Evolutionary conservation across 2,113 vertebrate species (phyloP), one percentile per base, ranked within the genome.

Genomic region (Tenebrosternarchus preto): DNA sequence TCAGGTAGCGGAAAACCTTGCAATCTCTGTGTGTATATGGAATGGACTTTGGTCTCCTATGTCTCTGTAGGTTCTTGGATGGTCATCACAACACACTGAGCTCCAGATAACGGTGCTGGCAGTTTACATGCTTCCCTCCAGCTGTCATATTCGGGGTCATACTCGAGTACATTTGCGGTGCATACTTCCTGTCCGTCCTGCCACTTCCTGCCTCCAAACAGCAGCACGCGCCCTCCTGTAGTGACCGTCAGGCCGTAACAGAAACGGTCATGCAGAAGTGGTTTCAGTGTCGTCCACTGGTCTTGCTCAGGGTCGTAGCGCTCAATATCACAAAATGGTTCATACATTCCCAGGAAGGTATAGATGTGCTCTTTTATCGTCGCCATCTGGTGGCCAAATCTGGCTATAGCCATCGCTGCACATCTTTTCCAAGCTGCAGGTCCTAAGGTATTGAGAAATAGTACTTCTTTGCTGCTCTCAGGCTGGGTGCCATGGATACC

Each of bases 271-370:
- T 92, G 93, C 53, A 92, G 85, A 25, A 97, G 88, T 0, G 96
- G 96, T 24, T 91, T 89, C 20, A 99, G 88, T 36, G 95, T 93
- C 1, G 93, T 97, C 98, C 98, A 99, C 60, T 94, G 93, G 83
- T 97, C 93, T 0, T 88, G 80, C 12, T 39, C 74, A 0, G 95
- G 89, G 55, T 97, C 92, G 0, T 97, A 98, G 69, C 90, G 91
- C 86, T 99, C 97, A 1, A 99, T 97, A 77, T 99, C 96, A 4
- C 96, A 96, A 88, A 96, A 99, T 2, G 95, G 95, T 85, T 98
- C 98, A 1, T 95, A 97, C 85, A 94, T 91, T 12, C 98, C 98
- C 86, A 98, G 81, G 83, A 99, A 94, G n/a, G 95, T 94, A 73
- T 95, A 99, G 86, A 99, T 90, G n/a, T 87, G 86, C 0, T 93